These are phyloP conservation scores for Plodia interpunctella DNA, from an alignment of 1,140 invertebrate species.

Conservation along the genomic window DNA sequence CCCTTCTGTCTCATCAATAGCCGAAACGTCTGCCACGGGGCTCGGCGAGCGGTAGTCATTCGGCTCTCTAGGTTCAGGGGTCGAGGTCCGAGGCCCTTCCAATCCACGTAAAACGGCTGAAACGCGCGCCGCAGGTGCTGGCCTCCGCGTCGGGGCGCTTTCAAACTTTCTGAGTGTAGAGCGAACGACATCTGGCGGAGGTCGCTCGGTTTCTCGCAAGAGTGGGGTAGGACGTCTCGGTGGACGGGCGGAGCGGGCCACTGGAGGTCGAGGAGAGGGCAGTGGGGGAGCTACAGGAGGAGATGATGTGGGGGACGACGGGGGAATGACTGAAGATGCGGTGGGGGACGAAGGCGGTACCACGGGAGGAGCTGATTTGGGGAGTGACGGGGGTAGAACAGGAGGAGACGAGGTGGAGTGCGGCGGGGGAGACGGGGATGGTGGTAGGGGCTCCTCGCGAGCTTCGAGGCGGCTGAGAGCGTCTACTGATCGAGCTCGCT, in stretches of 20 bases:
- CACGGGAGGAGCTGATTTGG: too few species aligned
- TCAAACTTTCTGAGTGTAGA: conserved; percentile 91
- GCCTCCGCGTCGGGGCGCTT: conserved; percentile 78
- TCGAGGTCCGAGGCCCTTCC: conserved; percentile 49
- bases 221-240: conserved; percentile 83
- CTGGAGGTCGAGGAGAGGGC: conserved; percentile 79
- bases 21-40: conserved; percentile 39
- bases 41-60: conserved; percentile 39
- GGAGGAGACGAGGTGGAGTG: conserved; percentile 37
- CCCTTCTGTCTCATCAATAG: conserved; percentile 36
- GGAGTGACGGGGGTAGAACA: conserved; percentile 78
- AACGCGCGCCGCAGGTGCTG: conserved; percentile 59
- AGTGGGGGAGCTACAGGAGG: conserved; percentile 78
- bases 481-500: conserved; percentile 91
- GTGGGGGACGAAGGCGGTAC: conserved; percentile 77
- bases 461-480: conserved; percentile 82
- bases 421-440: conserved; percentile 46
- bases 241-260: conserved; percentile 41
- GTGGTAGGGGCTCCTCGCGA: conserved; percentile 37
- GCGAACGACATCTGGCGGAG: conserved; percentile 90
- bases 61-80: conserved; percentile 51
- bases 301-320: conserved; percentile 32
- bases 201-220: conserved; percentile 87
- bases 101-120: conserved; percentile 53
- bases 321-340: conserved; percentile 26